These are phyloP conservation scores for Onychomys arenicola DNA, from an alignment of 2,797 vertebrate species.

Conservation along the genomic window DNA sequence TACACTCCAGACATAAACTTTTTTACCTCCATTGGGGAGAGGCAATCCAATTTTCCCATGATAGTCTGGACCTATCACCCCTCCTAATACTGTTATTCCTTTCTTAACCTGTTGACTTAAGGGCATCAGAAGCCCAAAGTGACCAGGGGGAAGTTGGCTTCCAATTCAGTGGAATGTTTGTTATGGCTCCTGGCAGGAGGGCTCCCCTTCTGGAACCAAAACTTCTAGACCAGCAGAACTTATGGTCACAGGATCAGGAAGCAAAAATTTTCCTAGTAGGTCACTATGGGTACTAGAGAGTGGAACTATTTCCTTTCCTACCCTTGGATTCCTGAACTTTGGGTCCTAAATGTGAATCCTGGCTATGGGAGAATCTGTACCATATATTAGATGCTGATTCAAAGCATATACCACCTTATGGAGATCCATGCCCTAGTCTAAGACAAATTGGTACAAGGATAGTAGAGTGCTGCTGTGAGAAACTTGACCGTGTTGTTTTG, in stretches of 20 bases:
- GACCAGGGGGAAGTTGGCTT: neutral
- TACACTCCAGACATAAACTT: neutral
- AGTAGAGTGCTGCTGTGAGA: neutral
- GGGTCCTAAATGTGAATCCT: neutral
- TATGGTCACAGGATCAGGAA: neutral
- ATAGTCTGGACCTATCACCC: neutral
- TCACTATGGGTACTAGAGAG: neutral
- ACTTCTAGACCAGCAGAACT: neutral
- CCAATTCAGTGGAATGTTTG: neutral
- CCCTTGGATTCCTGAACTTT: neutral
- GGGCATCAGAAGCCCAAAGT: neutral
- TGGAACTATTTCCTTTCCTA: neutral
- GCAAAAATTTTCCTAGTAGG: neutral
- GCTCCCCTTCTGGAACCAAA: neutral
- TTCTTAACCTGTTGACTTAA: neutral
- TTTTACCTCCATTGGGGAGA: neutral
- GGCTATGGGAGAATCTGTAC: neutral
- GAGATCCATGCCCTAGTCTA: neutral
- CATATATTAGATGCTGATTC: neutral
- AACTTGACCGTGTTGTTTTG: neutral
- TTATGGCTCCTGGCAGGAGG: neutral
- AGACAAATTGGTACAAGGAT: neutral
- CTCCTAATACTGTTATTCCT: neutral
- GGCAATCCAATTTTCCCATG: neutral
- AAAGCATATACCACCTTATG: neutral